phyloP scores from a whole-genome alignment of 2,888 invertebrate species.

The Itoplectis maculator region DNA sequence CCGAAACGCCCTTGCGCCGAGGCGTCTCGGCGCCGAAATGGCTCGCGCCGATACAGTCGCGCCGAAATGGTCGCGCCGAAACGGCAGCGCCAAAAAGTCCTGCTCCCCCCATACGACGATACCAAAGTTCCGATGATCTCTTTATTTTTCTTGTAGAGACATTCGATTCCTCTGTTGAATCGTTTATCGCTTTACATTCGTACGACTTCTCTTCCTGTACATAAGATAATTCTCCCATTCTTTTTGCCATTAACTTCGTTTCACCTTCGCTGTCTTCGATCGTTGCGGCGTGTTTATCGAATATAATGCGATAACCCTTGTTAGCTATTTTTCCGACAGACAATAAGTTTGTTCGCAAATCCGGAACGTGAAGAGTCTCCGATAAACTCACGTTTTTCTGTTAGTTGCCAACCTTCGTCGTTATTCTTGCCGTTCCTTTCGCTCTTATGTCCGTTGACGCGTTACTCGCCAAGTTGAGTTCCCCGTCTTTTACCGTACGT shows the following conservation, averaged over 20 bases:
- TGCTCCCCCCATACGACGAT: constrained; percentile 8
- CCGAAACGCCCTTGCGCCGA: constrained; percentile 32
- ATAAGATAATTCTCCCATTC: constrained; percentile 56
- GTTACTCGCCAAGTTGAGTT: constrained; percentile 61
- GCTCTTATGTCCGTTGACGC: constrained; percentile 50
- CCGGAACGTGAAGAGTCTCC: constrained; percentile 62
- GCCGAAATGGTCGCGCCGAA: constrained; percentile 36
- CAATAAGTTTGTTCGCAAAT: constrained; percentile 51
- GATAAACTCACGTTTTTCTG: constrained; percentile 45
- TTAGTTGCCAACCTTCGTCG: constrained; percentile 1
- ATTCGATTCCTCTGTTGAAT: background rate
- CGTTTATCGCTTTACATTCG: constrained; percentile 9
- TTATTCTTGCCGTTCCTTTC: constrained; percentile 38
- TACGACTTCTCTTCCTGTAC: constrained; percentile 30
- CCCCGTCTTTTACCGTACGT: constrained; percentile 20
- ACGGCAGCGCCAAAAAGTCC: background rate
- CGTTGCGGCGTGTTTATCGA: constrained; percentile 51
- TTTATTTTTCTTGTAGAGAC: constrained; percentile 51
- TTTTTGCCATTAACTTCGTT: constrained; percentile 48
- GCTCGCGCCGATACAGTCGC: background rate
- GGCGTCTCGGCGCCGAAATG: constrained; percentile 12
- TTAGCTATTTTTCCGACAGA: constrained; percentile 56
- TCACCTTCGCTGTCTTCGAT: constrained; percentile 51
- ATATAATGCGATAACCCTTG: constrained; percentile 41
- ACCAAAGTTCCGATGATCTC: constrained; percentile 50